A percentile compares a stretch with the other conserved stretches of the same genome.
Evolutionary conservation across 2,888 invertebrate genomes (phyloP).

Genomic region (Congeria kusceri): DNA sequence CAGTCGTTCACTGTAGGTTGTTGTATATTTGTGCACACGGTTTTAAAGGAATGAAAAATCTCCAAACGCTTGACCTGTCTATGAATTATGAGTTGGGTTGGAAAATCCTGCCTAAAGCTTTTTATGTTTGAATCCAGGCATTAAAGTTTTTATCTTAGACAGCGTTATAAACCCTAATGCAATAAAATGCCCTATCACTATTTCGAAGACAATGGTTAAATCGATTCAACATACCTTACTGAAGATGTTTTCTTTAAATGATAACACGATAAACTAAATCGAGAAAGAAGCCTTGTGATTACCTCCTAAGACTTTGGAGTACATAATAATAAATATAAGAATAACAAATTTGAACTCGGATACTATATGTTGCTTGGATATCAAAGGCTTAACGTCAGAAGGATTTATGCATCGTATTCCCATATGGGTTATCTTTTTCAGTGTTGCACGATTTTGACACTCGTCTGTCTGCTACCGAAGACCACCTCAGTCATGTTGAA

Average conservation of each 20-base stretch:
- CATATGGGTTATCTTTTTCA: conserved; percentile 12
- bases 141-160: conserved; percentile 4
- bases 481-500: too few relatives aligned
- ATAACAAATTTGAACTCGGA: conserved; percentile 33
- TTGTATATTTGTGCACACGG: too few relatives aligned
- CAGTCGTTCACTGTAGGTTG: too few relatives aligned
- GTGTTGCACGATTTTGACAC: not conserved
- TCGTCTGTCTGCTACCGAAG: too few relatives aligned
- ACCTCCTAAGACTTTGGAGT: conserved; percentile 22
- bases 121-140: not conserved
- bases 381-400: conserved; percentile 13
- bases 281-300: not conserved
- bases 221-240: conserved; percentile 1
- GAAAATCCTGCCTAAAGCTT: too few relatives aligned
- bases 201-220: conserved; percentile 10
- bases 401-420: conserved; percentile 28
- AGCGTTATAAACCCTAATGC: not conserved
- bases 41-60: too few relatives aligned
- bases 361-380: conserved; percentile 22
- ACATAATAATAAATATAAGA: not conserved
- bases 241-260: conserved; percentile 22
- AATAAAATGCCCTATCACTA: not conserved
- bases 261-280: conserved; percentile 22
- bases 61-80: conserved; percentile 17
- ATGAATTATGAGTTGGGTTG: too few relatives aligned